Conservation (phyloP, 2,888 invertebrate species). For the Sphinx pinastri region DNA sequence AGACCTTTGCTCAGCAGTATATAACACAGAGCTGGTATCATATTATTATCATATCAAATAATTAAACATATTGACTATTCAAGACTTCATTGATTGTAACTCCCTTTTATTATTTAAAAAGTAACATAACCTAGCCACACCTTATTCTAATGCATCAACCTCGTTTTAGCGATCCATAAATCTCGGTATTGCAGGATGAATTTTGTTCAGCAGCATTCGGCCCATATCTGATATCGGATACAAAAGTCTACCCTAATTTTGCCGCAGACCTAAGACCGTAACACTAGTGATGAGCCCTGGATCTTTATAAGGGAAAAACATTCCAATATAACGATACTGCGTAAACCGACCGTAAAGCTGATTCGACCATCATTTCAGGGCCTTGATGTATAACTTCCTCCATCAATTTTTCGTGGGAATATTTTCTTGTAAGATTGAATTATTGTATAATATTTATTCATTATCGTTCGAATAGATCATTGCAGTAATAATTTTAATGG, state of each 20-base stretch:
- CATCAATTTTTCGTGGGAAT: constrained; percentile 38
- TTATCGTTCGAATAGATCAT: too few species aligned
- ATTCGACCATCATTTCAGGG: constrained; percentile 59
- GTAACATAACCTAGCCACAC: too few species aligned
- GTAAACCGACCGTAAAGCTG: constrained; percentile 45
- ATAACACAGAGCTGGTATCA: too few species aligned
- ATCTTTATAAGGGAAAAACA: constrained; percentile 32
- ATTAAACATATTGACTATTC: too few species aligned
- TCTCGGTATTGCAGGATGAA: background rate
- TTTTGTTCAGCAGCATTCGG: background rate
- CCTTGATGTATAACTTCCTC: constrained; percentile 47
- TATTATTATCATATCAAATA: too few species aligned
- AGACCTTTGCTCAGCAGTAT: too few species aligned
- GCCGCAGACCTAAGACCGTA: constrained; percentile 29
- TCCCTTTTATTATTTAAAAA: too few species aligned
- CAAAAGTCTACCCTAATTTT: constrained; percentile 27
- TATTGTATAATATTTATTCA: background rate
- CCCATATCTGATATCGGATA: constrained; percentile 22
- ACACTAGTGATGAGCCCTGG: constrained; percentile 29
- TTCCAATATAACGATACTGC: constrained; percentile 32
- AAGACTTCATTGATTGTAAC: too few species aligned
- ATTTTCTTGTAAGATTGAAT: background rate
- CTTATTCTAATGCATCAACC: background rate
- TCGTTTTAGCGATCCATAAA: background rate
- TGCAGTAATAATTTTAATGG: too few species aligned